Percentiles rank a stretch among this genome's conserved stretches.
These are phyloP conservation scores for Actinemys pallida DNA, from an alignment of 2,113 vertebrate species.

Conservation along the genomic window DNA sequence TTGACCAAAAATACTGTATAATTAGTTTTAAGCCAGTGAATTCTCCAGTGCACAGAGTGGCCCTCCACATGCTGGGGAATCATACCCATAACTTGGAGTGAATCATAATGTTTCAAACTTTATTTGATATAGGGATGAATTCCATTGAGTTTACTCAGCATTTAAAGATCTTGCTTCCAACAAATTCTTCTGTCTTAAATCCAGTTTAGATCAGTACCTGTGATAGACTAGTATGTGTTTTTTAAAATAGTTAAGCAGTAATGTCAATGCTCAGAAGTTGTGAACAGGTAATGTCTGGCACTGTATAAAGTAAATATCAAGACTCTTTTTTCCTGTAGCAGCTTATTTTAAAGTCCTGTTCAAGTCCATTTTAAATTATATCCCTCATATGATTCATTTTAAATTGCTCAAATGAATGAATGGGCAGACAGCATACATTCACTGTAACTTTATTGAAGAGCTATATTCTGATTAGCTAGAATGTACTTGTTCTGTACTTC, in stretches of 20 bases:
- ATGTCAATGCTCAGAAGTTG: background rate
- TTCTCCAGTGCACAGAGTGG: constrained; percentile 60
- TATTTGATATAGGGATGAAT: background rate
- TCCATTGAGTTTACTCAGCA: constrained; percentile 12
- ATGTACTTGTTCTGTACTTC: background rate
- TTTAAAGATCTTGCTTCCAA: background rate
- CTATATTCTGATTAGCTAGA: constrained; percentile 25
- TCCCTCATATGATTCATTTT: background rate
- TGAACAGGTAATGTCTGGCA: constrained; percentile 11
- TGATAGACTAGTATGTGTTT: background rate
- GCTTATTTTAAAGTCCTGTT: constrained; percentile 22
- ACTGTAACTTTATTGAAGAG: background rate
- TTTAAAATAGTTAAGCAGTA: constrained; percentile 31
- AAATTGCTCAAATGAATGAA: constrained; percentile 57
- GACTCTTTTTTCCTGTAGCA: background rate
- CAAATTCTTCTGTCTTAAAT: background rate
- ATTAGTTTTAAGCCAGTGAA: constrained; percentile 37
- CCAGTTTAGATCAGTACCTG: constrained; percentile 4
- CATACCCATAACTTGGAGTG: constrained; percentile 9
- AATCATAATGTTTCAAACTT: background rate
- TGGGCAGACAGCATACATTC: constrained; percentile 30
- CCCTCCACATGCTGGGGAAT: background rate
- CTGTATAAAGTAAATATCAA: background rate
- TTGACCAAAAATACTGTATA: constrained; percentile 52
- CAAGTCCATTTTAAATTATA: constrained; percentile 11